A percentile compares a stretch with the other conserved stretches of the same genome.
phyloP scores from a whole-genome alignment of 2,113 vertebrate genomes.

The Sorex fumeus region DNA sequence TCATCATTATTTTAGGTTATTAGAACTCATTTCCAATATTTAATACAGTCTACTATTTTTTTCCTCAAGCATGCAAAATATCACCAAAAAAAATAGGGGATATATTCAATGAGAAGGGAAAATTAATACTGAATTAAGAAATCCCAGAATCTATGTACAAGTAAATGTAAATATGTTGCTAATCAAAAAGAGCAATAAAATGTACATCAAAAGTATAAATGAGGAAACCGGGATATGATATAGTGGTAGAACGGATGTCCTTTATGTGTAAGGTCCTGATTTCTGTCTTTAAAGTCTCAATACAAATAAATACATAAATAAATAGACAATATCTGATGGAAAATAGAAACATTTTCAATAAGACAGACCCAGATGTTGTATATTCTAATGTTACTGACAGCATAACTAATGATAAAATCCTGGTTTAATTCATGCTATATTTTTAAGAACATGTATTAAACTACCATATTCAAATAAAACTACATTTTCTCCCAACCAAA shows the following conservation, averaged over 20 bases:
- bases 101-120: not conserved
- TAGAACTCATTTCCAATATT: not conserved
- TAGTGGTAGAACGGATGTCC: too few relatives aligned
- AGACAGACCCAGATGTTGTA: too few relatives aligned
- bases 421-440: too few relatives aligned
- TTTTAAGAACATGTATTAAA: not conserved
- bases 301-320: too few relatives aligned
- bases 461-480: not conserved
- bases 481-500: not conserved
- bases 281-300: too few relatives aligned
- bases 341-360: not conserved
- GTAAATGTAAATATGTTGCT: not conserved
- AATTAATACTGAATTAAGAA: not conserved
- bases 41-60: not conserved
- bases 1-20: not conserved
- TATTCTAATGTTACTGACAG: too few relatives aligned
- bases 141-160: not conserved
- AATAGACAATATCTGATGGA: not conserved
- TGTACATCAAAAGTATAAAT: not conserved
- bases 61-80: not conserved
- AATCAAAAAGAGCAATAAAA: not conserved
- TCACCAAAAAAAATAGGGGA: not conserved
- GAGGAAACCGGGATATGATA: too few relatives aligned
- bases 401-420: not conserved
- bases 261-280: too few relatives aligned